Base-by-base conservation (phyloP, 2,113 vertebrate species). In the Anoura caudifer region DNA sequence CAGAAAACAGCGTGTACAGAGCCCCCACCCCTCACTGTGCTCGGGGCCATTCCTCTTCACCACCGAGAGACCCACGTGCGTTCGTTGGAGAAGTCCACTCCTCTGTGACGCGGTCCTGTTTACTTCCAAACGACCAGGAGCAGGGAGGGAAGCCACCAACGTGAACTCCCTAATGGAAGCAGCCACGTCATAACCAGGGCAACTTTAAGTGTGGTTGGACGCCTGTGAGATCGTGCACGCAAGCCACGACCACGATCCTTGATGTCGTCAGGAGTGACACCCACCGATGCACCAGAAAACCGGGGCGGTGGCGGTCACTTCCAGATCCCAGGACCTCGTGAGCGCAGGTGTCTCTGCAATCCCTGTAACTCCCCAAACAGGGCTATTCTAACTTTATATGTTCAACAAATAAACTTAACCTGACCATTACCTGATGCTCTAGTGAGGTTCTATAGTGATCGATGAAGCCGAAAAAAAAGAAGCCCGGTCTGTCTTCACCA, bases 1-100 rank as follows among this genome's bases (percentile, higher is more conserved):
- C 11, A 50, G 4, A 33, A 80, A 63, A 31, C 20, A 12, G n/a
- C 20, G 16, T 5, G 7, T 20, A 15, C 0, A 2, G 10, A 4
- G 24, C 13, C 28, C 67, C 45, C 3, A 8, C 0, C 22, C 38
- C 36, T 77, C 19, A 12, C 19, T 45, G 12, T 15, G 43, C 52
- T 80, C 22, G 63, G 52, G 22, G 22, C 52, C 14, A 90, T 7
- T 8, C 8, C 36, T 73, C 22, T 50, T 3, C 11, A 61, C 56
- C 4, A 86, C 77, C 75, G 77, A 36, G 20, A 88, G 89, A 89
- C 4, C 3, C 54, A 47, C 43, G 26, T 38, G 13, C 61, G 84
- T 80, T 59, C 33, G 10, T 28, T 79, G 87, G 22, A 69, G 36
- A 65, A 56, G 28, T 43, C 7, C 54, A 17, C 16, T 4, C 13